Evolutionary conservation across 2,888 invertebrate species (phyloP).

Genomic region (Cantharis lateralis): DNA sequence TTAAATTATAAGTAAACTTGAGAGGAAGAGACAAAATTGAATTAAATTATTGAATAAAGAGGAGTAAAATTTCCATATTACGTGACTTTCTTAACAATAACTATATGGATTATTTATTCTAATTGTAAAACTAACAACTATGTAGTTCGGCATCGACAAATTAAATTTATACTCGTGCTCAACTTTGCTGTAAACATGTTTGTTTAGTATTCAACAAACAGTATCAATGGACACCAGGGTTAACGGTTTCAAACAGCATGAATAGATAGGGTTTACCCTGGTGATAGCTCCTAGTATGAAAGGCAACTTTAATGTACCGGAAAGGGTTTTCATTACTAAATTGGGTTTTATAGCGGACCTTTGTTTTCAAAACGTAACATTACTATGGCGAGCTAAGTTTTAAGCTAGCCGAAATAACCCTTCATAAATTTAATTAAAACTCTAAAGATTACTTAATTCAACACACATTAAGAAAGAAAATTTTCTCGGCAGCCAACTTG

Average conservation of each 20-base stretch:
- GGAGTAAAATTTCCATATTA: slow-evolving; percentile 14
- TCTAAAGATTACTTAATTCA: slow-evolving; percentile 2
- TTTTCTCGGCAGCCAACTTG: neutral
- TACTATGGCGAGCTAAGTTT: slow-evolving; percentile 3
- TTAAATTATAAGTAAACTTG: slow-evolving; percentile 1
- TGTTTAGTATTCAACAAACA: slow-evolving; percentile 7
- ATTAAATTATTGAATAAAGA: slow-evolving; percentile 11
- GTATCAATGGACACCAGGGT: slow-evolving; percentile 13
- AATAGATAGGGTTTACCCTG: slow-evolving; percentile 6
- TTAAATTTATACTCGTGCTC: slow-evolving; percentile 9
- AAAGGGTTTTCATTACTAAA: slow-evolving; percentile 5
- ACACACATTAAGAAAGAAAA: slow-evolving; percentile 1
- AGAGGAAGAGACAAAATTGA: slow-evolving; percentile 4
- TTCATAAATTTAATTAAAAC: slow-evolving; percentile 5
- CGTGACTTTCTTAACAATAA: slow-evolving; percentile 10
- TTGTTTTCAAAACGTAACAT: slow-evolving; percentile 9
- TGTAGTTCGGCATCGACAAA: slow-evolving; percentile 4
- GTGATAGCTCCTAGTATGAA: slow-evolving; percentile 14
- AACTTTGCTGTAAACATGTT: slow-evolving; percentile 14
- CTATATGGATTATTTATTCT: slow-evolving; percentile 1
- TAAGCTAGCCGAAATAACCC: slow-evolving; percentile 3
- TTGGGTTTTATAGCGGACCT: slow-evolving; percentile 13
- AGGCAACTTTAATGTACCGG: slow-evolving; percentile 3
- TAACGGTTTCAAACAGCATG: slow-evolving; percentile 4
- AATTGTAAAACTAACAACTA: slow-evolving; percentile 8